Percentiles rank a stretch among this genome's conserved stretches.
Evolutionary conservation across 2,888 invertebrate genomes (phyloP).

Genomic region (Drosophila anomalata): DNA sequence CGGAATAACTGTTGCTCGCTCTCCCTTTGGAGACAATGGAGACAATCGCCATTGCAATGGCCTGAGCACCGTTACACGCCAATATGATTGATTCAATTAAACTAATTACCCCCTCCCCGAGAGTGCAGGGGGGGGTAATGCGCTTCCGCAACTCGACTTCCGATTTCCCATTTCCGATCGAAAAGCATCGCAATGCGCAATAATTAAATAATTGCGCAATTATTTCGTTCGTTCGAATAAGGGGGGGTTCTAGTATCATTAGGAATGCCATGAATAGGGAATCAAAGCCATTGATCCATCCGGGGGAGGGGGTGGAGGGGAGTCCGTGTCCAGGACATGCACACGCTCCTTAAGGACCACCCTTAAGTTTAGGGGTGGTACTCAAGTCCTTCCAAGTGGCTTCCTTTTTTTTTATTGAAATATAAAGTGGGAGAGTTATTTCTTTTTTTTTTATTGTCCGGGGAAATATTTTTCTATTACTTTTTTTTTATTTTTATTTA

Average conservation of each 20-base stretch:
- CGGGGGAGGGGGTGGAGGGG: background rate
- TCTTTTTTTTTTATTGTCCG: background rate
- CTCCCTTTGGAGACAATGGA: conserved; percentile 5
- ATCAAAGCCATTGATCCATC: background rate
- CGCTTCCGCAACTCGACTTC: conserved; percentile 11
- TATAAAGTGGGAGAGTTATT: background rate
- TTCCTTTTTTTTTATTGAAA: background rate
- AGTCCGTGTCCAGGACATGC: background rate
- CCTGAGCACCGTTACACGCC: conserved; percentile 16
- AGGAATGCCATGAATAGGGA: conserved; percentile 49
- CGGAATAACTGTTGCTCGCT: conserved; percentile 48
- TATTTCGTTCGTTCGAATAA: conserved; percentile 38
- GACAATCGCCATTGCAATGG: conserved; percentile 31
- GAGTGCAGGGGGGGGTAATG: conserved; percentile 2
- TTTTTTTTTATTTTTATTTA: background rate
- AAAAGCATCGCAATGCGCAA: conserved; percentile 10
- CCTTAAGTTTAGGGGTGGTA: background rate
- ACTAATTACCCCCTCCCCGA: conserved; percentile 61
- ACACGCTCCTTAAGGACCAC: background rate
- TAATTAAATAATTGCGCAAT: conserved; percentile 62
- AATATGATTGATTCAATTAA: conserved; percentile 71
- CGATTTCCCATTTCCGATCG: conserved; percentile 21
- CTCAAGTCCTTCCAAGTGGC: background rate
- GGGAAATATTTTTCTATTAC: background rate
- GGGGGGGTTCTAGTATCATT: conserved; percentile 15